Evolutionary conservation across 2,113 vertebrate genomes (phyloP).

Genomic region (Columbina picui): DNA sequence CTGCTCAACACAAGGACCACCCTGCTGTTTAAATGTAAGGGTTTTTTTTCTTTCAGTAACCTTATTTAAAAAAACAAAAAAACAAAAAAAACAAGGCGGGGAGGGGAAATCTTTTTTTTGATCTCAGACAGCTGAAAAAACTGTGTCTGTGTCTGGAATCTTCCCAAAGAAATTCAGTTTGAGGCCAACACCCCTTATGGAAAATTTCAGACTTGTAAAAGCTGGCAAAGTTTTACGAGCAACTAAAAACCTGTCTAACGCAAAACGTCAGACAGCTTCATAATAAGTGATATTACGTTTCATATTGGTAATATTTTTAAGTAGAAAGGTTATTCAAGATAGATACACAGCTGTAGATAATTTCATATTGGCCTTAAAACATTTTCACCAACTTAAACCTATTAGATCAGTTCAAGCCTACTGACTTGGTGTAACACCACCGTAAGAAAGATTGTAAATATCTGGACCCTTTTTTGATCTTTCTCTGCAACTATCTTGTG

Average conservation of each 20-base stretch:
- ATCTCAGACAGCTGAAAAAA: conserved; percentile 4
- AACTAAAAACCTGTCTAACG: not conserved
- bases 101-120: not conserved
- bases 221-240: not conserved
- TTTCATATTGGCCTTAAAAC: not conserved
- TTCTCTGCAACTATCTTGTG: not conserved
- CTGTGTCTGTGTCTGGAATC: not conserved
- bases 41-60: not conserved
- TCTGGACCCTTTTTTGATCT: not conserved
- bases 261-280: not conserved
- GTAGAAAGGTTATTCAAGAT: not conserved
- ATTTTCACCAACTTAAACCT: not conserved
- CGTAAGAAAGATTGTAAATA: not conserved
- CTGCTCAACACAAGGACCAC: not conserved
- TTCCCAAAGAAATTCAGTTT: not conserved
- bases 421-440: not conserved
- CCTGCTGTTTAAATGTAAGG: not conserved
- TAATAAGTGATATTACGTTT: not conserved
- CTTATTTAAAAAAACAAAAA: not conserved
- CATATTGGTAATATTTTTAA: not conserved
- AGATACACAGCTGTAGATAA: not conserved
- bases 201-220: conserved; percentile 46
- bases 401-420: not conserved
- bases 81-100: not conserved
- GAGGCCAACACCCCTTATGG: conserved; percentile 16